Conservation (phyloP, 2,113 vertebrate genomes). For the Rattus rattus region DNA sequence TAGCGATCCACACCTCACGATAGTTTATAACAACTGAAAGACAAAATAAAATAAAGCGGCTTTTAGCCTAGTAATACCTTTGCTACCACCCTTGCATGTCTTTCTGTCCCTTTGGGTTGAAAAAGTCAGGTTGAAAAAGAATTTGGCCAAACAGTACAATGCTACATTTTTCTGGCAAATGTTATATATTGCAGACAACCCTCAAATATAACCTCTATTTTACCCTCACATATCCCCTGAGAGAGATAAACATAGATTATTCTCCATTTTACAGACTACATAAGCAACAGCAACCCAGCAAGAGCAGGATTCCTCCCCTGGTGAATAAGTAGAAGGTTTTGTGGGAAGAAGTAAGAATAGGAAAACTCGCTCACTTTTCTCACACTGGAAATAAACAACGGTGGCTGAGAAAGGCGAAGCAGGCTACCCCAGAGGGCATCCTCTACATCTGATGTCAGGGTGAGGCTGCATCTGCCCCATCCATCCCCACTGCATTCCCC, state of each 20-base stretch:
- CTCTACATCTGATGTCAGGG: neutral
- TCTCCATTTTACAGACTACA: constrained; percentile 24
- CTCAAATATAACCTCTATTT: constrained; percentile 29
- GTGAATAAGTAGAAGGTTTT: neutral
- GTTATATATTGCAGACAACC: neutral
- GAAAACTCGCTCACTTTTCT: neutral
- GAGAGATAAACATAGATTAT: neutral
- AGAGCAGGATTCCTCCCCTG: neutral
- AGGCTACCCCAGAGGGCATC: neutral
- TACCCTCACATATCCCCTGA: neutral
- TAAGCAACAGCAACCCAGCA: neutral
- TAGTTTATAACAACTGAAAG: constrained; percentile 31
- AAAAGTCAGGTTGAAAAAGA: neutral
- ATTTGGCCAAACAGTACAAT: neutral
- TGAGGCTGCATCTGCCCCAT: neutral
- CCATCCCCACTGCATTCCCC: neutral
- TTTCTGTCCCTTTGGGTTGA: neutral
- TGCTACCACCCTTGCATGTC: neutral
- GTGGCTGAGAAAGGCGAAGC: neutral
- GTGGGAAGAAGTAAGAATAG: neutral
- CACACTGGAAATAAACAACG: constrained; percentile 27
- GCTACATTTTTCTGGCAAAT: constrained; percentile 8
- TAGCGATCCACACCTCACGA: neutral
- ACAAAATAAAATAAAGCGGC: neutral
- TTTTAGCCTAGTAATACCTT: neutral